Percentiles rank a stretch among this genome's conserved stretches.
phyloP scores from a whole-genome alignment of 2,113 vertebrate species.

The Arizona elegans region DNA sequence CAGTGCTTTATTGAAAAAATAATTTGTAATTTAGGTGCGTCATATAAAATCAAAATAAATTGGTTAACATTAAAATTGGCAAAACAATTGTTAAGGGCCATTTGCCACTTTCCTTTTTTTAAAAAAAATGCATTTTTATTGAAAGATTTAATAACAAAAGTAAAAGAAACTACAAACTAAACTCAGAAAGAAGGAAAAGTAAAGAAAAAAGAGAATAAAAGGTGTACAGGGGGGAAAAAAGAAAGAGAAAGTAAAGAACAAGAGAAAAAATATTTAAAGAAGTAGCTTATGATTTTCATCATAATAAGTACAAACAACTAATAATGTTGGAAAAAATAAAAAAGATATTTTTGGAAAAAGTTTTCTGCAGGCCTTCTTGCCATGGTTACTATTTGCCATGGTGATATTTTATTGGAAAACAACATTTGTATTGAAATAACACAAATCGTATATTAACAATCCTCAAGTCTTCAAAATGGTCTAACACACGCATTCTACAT shows the following conservation, averaged over 20 bases:
- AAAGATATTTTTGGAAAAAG: neutral
- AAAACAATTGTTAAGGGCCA: neutral
- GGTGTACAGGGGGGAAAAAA: neutral
- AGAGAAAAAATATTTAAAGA: neutral
- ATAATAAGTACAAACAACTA: neutral
- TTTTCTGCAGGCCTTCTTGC: neutral
- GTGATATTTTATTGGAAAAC: neutral
- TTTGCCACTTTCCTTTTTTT: neutral
- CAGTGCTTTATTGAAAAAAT: constrained; percentile 17
- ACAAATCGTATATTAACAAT: neutral
- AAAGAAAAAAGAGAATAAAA: neutral
- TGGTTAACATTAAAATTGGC: constrained; percentile 13
- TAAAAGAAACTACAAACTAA: neutral
- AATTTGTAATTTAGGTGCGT: constrained; percentile 27
- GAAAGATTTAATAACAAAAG: neutral
- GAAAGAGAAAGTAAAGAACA: neutral
- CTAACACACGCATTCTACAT: neutral
- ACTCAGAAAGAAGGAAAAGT: neutral
- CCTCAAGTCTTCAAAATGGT: neutral
- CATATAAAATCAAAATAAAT: constrained; percentile 2
- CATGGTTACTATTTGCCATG: neutral
- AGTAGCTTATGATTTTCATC: neutral
- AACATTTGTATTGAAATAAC: neutral
- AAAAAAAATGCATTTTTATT: neutral
- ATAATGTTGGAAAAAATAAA: neutral